Percentiles rank a stretch among this genome's conserved stretches.
Evolutionary conservation across 2,888 invertebrate genomes (phyloP).

Genomic region (Carpatolechia fugitivella): DNA sequence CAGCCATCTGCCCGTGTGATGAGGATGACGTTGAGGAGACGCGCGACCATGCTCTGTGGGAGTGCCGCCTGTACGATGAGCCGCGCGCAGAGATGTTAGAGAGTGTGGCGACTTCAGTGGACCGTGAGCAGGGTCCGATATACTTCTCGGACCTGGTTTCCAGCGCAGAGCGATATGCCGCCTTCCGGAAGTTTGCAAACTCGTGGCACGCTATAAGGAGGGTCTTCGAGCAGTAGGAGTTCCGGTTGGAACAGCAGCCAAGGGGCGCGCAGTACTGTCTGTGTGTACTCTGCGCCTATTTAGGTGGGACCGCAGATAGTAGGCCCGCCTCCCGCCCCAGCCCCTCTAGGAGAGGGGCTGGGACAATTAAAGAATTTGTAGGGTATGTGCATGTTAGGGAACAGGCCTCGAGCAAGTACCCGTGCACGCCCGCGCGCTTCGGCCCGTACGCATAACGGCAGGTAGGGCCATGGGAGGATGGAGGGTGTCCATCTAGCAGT

Average conservation of each 20-base stretch:
- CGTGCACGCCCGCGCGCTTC: neutral
- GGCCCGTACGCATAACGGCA: too few relatives aligned
- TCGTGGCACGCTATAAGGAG: neutral
- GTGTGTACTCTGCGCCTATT: too few relatives aligned
- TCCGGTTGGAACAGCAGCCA: too few relatives aligned
- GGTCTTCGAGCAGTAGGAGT: neutral
- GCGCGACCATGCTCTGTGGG: constrained; percentile 11
- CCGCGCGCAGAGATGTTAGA: neutral
- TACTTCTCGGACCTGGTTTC: neutral
- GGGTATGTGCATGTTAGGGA: too few relatives aligned
- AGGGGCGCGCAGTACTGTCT: too few relatives aligned
- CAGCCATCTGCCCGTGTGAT: constrained; percentile 12
- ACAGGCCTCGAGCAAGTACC: neutral
- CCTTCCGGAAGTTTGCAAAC: neutral
- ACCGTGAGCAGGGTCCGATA: neutral
- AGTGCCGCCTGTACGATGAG: neutral
- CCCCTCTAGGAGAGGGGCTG: too few relatives aligned
- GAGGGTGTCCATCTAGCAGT: too few relatives aligned
- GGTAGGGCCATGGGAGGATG: too few relatives aligned
- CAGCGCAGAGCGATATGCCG: neutral
- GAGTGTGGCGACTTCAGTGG: neutral
- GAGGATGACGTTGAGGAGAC: neutral
- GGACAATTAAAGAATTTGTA: too few relatives aligned
- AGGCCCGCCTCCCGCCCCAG: too few relatives aligned
- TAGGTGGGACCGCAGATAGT: too few relatives aligned